Percentiles rank a stretch among this genome's conserved stretches.
Conservation (phyloP, 2,888 invertebrate genomes). For the Pocota personata region DNA sequence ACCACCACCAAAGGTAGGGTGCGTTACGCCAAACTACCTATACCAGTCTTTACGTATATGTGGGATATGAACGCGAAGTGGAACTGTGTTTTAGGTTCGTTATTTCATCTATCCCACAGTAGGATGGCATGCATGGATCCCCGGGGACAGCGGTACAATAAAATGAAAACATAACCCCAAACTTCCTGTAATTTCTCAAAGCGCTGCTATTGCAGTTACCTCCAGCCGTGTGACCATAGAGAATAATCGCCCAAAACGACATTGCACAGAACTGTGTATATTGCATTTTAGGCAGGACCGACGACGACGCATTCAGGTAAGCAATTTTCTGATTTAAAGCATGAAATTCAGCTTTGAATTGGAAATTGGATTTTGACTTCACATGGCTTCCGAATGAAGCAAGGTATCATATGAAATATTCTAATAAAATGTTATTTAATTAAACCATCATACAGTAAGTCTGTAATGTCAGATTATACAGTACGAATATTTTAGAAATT, state of each 20-base stretch:
- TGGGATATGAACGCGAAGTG: conserved; percentile 31
- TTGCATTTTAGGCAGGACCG: background rate
- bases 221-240: conserved; percentile 20
- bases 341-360: conserved; percentile 13
- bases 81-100: conserved; percentile 44
- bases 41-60: conserved; percentile 1
- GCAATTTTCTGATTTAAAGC: conserved; percentile 19
- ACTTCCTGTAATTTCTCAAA: conserved; percentile 62
- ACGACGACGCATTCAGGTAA: background rate
- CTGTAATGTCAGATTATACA: background rate
- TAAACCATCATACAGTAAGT: background rate
- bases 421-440: background rate
- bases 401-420: background rate
- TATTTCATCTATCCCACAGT: conserved; percentile 34
- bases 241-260: conserved; percentile 41
- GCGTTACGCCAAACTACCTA: conserved; percentile 12
- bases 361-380: conserved; percentile 24
- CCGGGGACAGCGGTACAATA: conserved; percentile 32
- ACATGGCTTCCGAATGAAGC: background rate
- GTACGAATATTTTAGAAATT: too few species aligned
- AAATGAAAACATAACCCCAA: conserved; percentile 58
- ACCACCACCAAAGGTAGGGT: conserved; percentile 29
- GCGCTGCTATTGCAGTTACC: conserved; percentile 35
- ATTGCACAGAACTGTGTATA: conserved; percentile 5
- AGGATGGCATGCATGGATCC: conserved; percentile 17